A percentile compares a stretch with the other conserved stretches of the same genome.
phyloP scores from a whole-genome alignment of 2,113 vertebrate species.

The Brachypodius melanocephalos region DNA sequence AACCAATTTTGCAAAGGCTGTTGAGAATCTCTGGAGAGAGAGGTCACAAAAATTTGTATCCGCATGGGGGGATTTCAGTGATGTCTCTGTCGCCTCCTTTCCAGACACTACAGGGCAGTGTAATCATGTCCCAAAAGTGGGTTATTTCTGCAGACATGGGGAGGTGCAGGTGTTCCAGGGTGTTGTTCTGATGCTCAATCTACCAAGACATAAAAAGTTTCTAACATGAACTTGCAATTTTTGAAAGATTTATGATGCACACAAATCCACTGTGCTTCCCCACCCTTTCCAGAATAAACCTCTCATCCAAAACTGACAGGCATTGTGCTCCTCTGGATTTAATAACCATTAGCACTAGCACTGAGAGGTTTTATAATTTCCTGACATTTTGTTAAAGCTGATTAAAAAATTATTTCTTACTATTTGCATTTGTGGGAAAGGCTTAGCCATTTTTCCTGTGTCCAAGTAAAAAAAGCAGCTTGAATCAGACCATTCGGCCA shows the following conservation, averaged over 20 bases:
- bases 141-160: background rate
- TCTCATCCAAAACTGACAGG: background rate
- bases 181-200: rapidly evolving
- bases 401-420: background rate
- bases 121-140: background rate
- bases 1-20: background rate
- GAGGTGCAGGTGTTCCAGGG: background rate
- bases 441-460: background rate
- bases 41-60: background rate
- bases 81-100: background rate
- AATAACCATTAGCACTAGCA: background rate
- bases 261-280: background rate
- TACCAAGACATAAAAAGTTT: background rate
- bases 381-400: background rate
- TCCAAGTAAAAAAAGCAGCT: background rate
- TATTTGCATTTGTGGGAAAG: background rate
- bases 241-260: background rate
- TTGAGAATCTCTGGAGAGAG: background rate
- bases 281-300: background rate
- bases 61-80: background rate
- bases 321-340: background rate
- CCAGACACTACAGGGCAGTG: background rate
- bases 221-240: background rate
- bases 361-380: rapidly evolving
- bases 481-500: background rate